These are phyloP conservation scores for Seira ritae DNA, from an alignment of 2,888 invertebrate genomes.

Conservation along the genomic window DNA sequence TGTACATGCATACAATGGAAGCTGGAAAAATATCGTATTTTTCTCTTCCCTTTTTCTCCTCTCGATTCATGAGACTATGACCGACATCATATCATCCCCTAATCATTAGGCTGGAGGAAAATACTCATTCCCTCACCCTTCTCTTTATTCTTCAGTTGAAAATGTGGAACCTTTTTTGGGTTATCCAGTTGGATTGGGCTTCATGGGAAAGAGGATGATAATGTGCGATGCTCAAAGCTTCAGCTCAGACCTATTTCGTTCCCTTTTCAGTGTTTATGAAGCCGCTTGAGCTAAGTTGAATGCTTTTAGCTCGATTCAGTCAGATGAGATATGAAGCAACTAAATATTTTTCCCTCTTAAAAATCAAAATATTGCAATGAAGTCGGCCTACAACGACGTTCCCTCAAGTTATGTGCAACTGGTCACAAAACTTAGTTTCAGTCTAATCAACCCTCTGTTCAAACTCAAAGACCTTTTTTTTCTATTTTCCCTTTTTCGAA, in stretches of 20 bases:
- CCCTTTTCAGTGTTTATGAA: conserved; percentile 3
- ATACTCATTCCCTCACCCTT: conserved; percentile 16
- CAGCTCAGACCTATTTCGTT: no score
- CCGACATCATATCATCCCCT: not conserved
- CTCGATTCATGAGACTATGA: no score
- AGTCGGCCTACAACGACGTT: conserved; percentile 25
- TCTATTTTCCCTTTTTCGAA: conserved; percentile 9
- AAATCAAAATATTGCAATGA: not conserved
- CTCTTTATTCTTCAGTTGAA: conserved; percentile 28
- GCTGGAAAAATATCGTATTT: conserved; percentile 15
- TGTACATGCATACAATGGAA: not conserved
- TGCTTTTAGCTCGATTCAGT: not conserved
- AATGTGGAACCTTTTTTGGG: conserved; percentile 12
- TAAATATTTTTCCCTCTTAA: conserved; percentile 22
- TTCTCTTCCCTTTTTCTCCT: conserved; percentile 2
- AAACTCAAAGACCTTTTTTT: not conserved
- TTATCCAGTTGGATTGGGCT: conserved; percentile 19
- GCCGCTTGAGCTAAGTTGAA: not conserved
- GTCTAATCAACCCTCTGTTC: not conserved
- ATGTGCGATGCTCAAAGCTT: not conserved
- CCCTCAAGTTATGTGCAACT: conserved; percentile 32
- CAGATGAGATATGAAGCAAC: conserved; percentile 30
- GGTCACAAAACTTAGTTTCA: conserved; percentile 29
- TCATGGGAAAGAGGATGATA: conserved; percentile 38
- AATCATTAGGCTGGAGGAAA: no score